Percentiles rank a stretch among this genome's conserved stretches.
Evolutionary conservation across 2,797 vertebrate species (phyloP).

Genomic region (Lepidocolaptes lacrymiger): DNA sequence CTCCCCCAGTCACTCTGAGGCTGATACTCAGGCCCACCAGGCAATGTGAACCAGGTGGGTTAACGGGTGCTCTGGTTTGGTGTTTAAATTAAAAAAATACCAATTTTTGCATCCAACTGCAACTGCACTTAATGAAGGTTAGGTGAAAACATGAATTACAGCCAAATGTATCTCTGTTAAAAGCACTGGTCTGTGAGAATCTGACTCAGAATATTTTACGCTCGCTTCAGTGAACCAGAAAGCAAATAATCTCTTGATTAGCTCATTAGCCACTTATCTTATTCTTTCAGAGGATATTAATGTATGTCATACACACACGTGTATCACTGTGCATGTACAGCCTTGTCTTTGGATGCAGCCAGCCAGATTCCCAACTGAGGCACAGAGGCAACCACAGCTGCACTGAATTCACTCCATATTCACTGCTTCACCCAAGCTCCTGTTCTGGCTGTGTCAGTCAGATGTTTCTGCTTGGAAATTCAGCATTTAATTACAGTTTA

Average conservation of each 20-base stretch:
- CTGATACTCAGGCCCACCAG: not conserved
- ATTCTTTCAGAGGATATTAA: not conserved
- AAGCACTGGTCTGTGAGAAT: not conserved
- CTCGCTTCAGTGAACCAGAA: not conserved
- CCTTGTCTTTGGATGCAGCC: not conserved
- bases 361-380: not conserved
- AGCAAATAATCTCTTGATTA: not conserved
- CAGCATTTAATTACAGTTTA: not conserved
- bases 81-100: not conserved
- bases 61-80: not conserved
- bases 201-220: not conserved
- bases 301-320: not conserved
- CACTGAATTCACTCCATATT: not conserved
- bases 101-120: not conserved
- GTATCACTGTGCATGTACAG: not conserved
- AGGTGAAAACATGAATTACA: not conserved
- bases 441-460: not conserved
- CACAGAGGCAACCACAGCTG: not conserved
- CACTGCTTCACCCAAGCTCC: not conserved
- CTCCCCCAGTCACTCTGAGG: not conserved
- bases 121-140: not conserved
- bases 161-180: not conserved
- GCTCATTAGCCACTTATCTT: not conserved
- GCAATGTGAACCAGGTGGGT: not conserved
- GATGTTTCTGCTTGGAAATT: not conserved